Base-by-base conservation (phyloP, 2,888 invertebrate genomes). In the Shargacucullia verbasci region DNA sequence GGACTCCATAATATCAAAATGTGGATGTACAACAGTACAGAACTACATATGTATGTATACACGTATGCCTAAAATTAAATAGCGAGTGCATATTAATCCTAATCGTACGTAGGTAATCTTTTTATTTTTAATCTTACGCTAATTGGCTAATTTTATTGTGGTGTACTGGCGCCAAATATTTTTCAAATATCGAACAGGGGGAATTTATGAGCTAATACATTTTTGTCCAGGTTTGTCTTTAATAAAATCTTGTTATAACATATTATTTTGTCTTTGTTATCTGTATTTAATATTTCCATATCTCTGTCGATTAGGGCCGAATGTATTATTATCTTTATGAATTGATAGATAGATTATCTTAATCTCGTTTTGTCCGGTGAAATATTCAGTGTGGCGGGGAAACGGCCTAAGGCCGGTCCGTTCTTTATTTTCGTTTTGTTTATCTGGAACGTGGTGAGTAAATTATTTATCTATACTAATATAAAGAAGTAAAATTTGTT, bases 311-410 rank as follows among this genome's bases (percentile, higher is more conserved):
- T 76, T 69, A 71, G 25, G 43, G 57, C 59, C 50, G 62, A 70
- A 57, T 58, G 20, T 38, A 12, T 6, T 20, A 47, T 72, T 78
- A 79, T 79, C 78, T 66, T 55, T 73, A 79, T 70, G 59, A 76
- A 72, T 72, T 71, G 65, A 62, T 74, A 76, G 77, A 79, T 79
- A 3, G 4, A n/a, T n/a, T 85, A 83, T 75, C 73, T 62, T 81
- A 85, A 89, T 88, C 83, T 78, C 44, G 40, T 65, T 69, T 78
- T 58, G 75, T 67, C 58, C 47, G 13, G 61, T 66, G 69, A 54
- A 79, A 73, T 78, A 79, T 81, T 86, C 78, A 90, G 90, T 91
- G 78, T 59, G 74, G 81, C 73, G 80, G 67, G 76, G 77, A 80
- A 65, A 80, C 76, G 87, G 88, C 86, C 83, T 59, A 68, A 59